Base-by-base conservation (phyloP, 1,140 invertebrate genomes). In the Leptopilina boulardi region DNA sequence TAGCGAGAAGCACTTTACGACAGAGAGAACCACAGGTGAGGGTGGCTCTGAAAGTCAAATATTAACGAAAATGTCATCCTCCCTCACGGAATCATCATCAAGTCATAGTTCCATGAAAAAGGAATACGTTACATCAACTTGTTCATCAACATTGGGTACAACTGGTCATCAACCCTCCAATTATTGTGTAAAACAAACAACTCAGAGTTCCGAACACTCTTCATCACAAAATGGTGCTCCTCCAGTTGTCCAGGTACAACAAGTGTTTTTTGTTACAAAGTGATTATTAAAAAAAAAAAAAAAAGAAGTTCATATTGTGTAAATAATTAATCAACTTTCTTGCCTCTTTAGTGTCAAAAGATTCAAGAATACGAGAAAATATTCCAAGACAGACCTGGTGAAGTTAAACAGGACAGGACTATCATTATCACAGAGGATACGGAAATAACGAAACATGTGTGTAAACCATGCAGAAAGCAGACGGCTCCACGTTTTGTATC, bases 401-500 rank as follows among this genome's bases (percentile, higher is more conserved):
- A 89, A 75, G 81, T 88, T 13, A 84, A 85, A 23, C 88, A 91
- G 80, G 89, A 91, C 42, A 91, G 88, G 75, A 90, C 90, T 0
- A 88, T 90, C 4, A 84, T 92, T 34, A 83, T 91, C 8, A 91
- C 89, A 3, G 86, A 89, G 73, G 89, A 88, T 70, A 87, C 87
- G 18, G 88, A 89, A 56, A 84, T 87, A 30, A 83, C 85, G 76
- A 77, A 80, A 79, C 83, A 79, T 72, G 34, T 88, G 26, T 82
- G 86, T 73, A 94, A 94, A 73, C 89, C 92, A 21, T 81, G 86
- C 1, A 90, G 93, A 77, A 94, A 93, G 85, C 89, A 92, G 47
- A 91, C 92, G 10, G 92, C 94, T 1, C 95, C 95, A 0, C 92
- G 94, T 76, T 96, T 96, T 82, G 91, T 95, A 1, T 93, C 93